Evolutionary conservation across 2,888 invertebrate genomes (phyloP).

Genomic region (Caenorhabditis sp.): DNA sequence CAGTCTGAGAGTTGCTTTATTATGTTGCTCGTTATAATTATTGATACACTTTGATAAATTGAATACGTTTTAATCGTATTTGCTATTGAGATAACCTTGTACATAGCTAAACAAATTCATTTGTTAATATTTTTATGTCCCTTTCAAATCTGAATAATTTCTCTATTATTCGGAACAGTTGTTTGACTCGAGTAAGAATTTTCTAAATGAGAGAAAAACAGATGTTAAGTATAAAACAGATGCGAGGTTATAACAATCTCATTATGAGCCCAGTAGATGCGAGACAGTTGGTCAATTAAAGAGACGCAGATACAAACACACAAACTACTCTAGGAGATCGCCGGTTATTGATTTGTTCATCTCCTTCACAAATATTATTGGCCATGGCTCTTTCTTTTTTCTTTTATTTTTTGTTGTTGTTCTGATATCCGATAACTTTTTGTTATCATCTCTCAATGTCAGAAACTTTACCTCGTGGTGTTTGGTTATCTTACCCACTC

Average conservation of each 20-base stretch:
- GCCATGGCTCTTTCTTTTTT: slow-evolving; percentile 2
- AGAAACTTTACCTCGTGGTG: too few species aligned
- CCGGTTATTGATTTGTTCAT: not conserved
- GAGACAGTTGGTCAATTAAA: not conserved
- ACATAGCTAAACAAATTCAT: too few species aligned
- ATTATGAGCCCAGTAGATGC: not conserved
- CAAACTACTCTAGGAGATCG: not conserved
- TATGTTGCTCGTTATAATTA: too few species aligned
- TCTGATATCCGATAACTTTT: slow-evolving; percentile 26
- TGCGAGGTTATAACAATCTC: not conserved
- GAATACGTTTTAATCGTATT: too few species aligned
- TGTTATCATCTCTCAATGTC: not conserved
- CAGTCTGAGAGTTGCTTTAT: too few species aligned
- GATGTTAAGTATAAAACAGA: not conserved
- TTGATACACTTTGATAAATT: too few species aligned
- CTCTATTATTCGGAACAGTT: too few species aligned
- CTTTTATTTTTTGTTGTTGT: slow-evolving; percentile 13
- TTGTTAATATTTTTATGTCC: too few species aligned
- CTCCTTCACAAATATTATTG: slow-evolving; percentile 8
- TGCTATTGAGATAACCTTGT: too few species aligned
- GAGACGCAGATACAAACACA: not conserved
- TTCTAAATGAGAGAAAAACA: not conserved
- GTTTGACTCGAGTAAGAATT: too few species aligned
- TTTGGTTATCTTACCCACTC: too few species aligned
- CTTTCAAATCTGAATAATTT: too few species aligned